Percentiles rank a stretch among this genome's conserved stretches.
Evolutionary conservation across 2,113 vertebrate species (phyloP).

Genomic region (Coptodon bakossiorum): DNA sequence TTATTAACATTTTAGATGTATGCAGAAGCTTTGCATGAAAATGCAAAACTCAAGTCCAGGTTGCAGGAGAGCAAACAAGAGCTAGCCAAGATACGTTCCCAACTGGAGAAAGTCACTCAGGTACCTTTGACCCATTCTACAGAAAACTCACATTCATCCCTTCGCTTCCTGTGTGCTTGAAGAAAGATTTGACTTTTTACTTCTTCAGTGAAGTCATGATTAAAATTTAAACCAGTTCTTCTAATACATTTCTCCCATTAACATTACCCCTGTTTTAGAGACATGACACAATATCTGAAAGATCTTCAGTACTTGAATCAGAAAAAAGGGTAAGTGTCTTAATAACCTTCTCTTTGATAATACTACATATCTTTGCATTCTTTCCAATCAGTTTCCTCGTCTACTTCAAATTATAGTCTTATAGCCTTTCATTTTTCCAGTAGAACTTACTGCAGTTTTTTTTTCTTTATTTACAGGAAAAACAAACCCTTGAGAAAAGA

Average conservation of each 20-base stretch:
- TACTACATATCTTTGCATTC: neutral
- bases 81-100: constrained; percentile 80
- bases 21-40: constrained; percentile 86
- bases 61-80: constrained; percentile 90
- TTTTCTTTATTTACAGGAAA: constrained; percentile 75
- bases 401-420: neutral
- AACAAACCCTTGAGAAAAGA: constrained; percentile 86
- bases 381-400: neutral
- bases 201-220: neutral
- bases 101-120: constrained; percentile 88
- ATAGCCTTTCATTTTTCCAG: neutral
- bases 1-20: constrained; percentile 76
- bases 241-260: neutral
- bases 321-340: constrained; percentile 85
- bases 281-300: constrained; percentile 86
- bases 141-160: neutral
- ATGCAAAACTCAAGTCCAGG: constrained; percentile 89
- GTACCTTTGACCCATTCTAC: constrained; percentile 52
- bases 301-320: constrained; percentile 82
- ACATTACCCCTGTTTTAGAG: constrained; percentile 70
- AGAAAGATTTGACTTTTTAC: neutral
- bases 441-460: neutral
- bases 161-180: neutral
- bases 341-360: neutral
- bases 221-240: neutral